Evolutionary conservation across 2,888 invertebrate species (phyloP), one percentile per base, ranked within the genome.

Genomic region (Eupeodes latifasciatus): DNA sequence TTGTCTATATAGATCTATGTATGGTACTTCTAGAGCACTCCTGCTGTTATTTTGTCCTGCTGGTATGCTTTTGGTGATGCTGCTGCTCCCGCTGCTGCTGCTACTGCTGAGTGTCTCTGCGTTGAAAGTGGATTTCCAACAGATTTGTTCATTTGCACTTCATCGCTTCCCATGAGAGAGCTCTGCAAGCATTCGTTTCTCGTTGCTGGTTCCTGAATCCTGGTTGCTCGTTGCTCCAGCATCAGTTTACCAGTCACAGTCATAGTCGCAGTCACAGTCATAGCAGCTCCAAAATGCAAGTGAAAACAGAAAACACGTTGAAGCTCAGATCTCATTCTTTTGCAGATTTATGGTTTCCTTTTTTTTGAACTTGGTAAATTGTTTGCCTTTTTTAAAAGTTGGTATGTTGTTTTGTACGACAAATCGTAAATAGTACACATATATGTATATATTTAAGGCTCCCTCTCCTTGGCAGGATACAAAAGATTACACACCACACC

Each of bases 71-170:
- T 59, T 34, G 80, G 69, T 77, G 81, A 64, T 81, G 77, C 74
- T 77, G 77, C 72, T 19, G 51, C 14, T 69, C 6, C 40, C 40
- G 40, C 40, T 27, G 27, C 27, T 27, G 27, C 27, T 27, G 47
- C 72, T 47, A 49, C 40, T 62, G 49, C n/a, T 51, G 16, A 55
- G 57, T 53, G 51, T 72, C 61, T 61, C 61, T 67, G 66, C 72
- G 72, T 81, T 85, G 85, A 86, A 80, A 83, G 86, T 86, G 79
- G 83, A 86, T 86, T 79, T 79, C 78, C 79, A 80, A 76, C 75
- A 86, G 86, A 86, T 86, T 86, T 83, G 86, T 86, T 86, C 83
- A 86, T 86, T 83, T 83, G 71, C 78, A 86, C 86, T 86, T 75
- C 55, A 86, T 79, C 75, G 75, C 64, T 55, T 83, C 78, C 69